These are phyloP conservation scores for Trichogramma dendrolimi DNA, from an alignment of 2,888 invertebrate species.

Conservation along the genomic window DNA sequence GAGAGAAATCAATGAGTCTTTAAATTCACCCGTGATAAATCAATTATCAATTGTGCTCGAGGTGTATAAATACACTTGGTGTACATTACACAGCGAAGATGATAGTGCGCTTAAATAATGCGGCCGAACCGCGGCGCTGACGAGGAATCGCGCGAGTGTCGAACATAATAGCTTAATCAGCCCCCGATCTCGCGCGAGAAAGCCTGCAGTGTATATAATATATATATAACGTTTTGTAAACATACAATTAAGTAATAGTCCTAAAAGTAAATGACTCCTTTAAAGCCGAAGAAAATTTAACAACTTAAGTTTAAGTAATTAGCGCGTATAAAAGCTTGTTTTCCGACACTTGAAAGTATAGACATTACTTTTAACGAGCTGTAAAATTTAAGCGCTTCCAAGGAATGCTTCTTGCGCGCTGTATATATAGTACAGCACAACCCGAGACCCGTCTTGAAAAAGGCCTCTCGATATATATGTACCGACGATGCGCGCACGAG, in stretches of 20 bases:
- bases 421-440: background rate
- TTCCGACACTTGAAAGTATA: background rate
- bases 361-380: conserved; percentile 14
- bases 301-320: conserved; percentile 12
- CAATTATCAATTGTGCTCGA: too few species aligned
- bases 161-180: conserved; percentile 23
- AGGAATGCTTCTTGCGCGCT: background rate
- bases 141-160: conserved; percentile 18
- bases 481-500: too few species aligned
- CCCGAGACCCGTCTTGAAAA: conserved; percentile 27
- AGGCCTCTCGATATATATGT: conserved; percentile 17
- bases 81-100: background rate
- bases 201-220: conserved; percentile 19
- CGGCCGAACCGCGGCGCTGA: conserved; percentile 8
- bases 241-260: conserved; percentile 11
- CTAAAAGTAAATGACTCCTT: conserved; percentile 1
- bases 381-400: conserved; percentile 3
- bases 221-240: conserved; percentile 1
- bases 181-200: conserved; percentile 27
- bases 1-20: too few species aligned
- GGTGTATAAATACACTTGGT: too few species aligned
- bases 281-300: background rate
- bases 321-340: conserved; percentile 8
- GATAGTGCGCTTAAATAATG: background rate
- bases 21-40: too few species aligned